phyloP scores from a whole-genome alignment of 2,113 vertebrate genomes.

The Agapornis roseicollis region DNA sequence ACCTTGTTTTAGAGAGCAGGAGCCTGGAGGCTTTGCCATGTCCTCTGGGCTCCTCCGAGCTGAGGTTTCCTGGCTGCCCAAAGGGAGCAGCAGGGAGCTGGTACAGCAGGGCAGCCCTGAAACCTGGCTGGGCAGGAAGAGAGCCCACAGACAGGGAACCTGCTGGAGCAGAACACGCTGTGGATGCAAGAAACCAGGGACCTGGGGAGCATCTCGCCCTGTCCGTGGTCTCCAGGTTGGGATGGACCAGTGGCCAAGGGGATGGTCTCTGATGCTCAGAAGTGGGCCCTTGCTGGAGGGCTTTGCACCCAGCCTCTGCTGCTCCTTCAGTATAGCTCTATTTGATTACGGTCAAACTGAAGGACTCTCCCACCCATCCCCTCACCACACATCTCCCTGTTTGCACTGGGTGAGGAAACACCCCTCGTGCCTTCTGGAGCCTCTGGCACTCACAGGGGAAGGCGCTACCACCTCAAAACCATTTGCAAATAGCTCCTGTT shows the following conservation, averaged over 20 bases:
- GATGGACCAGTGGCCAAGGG: neutral
- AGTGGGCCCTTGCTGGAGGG: rapidly evolving
- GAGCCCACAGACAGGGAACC: neutral
- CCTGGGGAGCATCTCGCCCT: neutral
- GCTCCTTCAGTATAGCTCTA: neutral
- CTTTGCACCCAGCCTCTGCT: neutral
- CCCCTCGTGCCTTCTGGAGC: rapidly evolving
- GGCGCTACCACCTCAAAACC: neutral
- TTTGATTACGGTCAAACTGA: neutral
- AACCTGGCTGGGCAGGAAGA: neutral
- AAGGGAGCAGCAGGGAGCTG: neutral
- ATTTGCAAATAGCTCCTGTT: conserved; percentile 21
- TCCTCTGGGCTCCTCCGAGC: neutral
- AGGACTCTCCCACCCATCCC: neutral
- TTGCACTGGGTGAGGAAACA: neutral
- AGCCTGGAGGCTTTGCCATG: neutral
- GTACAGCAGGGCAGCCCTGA: neutral
- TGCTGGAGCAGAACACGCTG: neutral
- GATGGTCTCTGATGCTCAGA: neutral
- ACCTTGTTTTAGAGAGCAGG: neutral
- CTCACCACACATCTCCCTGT: neutral
- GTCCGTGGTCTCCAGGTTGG: rapidly evolving
- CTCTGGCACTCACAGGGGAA: neutral
- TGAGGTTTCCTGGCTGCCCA: neutral
- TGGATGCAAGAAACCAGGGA: neutral